Conservation (phyloP, 2,888 invertebrate species). For the Watsonalla cultraria region DNA sequence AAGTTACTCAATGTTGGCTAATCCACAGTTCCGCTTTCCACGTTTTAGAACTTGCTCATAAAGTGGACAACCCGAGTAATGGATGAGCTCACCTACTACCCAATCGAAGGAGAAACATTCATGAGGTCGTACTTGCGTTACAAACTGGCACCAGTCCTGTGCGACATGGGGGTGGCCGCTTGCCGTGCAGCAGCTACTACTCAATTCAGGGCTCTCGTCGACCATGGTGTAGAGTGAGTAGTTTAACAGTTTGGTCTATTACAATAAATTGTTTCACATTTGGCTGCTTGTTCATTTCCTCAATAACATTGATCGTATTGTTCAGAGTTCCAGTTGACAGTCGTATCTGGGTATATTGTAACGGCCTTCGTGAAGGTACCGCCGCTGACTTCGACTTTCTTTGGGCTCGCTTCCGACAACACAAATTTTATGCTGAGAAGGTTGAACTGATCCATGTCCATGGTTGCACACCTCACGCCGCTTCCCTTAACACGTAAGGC, state of each 20-base stretch:
- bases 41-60: slow-evolving; percentile 32
- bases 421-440: slow-evolving; percentile 84
- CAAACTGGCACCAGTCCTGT: slow-evolving; percentile 57
- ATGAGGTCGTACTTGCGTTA: slow-evolving; percentile 59
- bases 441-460: slow-evolving; percentile 81
- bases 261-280: too few species aligned
- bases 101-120: slow-evolving; percentile 37
- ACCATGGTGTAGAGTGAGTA: slow-evolving; percentile 33
- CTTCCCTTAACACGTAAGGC: slow-evolving; percentile 68
- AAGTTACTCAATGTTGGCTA: not conserved
- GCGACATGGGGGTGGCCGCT: slow-evolving; percentile 30
- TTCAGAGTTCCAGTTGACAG: slow-evolving; percentile 63
- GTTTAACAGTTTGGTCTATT: too few species aligned
- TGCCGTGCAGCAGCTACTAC: slow-evolving; percentile 40
- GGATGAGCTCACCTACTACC: slow-evolving; percentile 37
- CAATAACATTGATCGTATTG: not conserved
- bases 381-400: slow-evolving; percentile 81
- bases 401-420: slow-evolving; percentile 78
- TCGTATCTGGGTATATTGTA: slow-evolving; percentile 86
- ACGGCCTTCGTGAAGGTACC: slow-evolving; percentile 82
- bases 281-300: not conserved
- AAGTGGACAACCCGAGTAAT: slow-evolving; percentile 47
- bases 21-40: too few species aligned
- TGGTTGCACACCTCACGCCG: slow-evolving; percentile 80
- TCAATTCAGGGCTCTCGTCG: slow-evolving; percentile 36